phyloP scores from a whole-genome alignment of 2,888 invertebrate species.

The Thera obeliscata region DNA sequence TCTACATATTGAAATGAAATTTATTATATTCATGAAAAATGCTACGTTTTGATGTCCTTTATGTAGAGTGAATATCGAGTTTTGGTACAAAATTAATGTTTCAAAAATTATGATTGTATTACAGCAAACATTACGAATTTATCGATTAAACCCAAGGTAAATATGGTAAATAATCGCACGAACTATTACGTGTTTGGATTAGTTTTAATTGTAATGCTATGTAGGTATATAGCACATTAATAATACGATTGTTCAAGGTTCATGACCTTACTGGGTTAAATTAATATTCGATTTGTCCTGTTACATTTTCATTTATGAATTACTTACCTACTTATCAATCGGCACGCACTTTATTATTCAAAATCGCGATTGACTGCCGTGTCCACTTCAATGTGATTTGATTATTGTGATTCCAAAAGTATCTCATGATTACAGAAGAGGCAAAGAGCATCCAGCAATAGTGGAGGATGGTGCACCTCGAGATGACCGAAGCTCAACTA shows the following conservation, averaged over 20 bases:
- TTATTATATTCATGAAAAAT: constrained; percentile 46
- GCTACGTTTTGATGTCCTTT: constrained; percentile 52
- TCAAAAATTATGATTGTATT: constrained; percentile 77
- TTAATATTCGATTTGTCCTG: constrained; percentile 53
- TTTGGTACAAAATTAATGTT: constrained; percentile 59
- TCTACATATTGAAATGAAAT: constrained; percentile 57
- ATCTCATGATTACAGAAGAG: constrained; percentile 62
- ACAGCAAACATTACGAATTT: constrained; percentile 74
- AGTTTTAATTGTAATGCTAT: constrained; percentile 30
- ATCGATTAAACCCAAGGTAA: constrained; percentile 71
- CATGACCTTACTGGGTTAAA: constrained; percentile 63
- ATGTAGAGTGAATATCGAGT: constrained; percentile 53
- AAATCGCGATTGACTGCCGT: constrained; percentile 1
- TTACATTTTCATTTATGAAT: constrained; percentile 31
- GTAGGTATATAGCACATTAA: constrained; percentile 31
- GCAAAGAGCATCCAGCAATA: constrained; percentile 50
- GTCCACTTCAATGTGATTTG: constrained; percentile 1
- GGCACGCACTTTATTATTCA: not conserved
- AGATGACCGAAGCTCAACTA: constrained; percentile 70
- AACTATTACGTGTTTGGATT: constrained; percentile 18
- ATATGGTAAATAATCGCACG: constrained; percentile 65
- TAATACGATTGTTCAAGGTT: constrained; percentile 60
- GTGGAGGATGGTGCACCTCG: constrained; percentile 77
- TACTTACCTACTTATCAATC: constrained; percentile 5
- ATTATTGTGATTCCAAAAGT: constrained; percentile 22